Evolutionary conservation across 2,797 vertebrate genomes (phyloP).

Genomic region (Heterohyrax brucei): DNA sequence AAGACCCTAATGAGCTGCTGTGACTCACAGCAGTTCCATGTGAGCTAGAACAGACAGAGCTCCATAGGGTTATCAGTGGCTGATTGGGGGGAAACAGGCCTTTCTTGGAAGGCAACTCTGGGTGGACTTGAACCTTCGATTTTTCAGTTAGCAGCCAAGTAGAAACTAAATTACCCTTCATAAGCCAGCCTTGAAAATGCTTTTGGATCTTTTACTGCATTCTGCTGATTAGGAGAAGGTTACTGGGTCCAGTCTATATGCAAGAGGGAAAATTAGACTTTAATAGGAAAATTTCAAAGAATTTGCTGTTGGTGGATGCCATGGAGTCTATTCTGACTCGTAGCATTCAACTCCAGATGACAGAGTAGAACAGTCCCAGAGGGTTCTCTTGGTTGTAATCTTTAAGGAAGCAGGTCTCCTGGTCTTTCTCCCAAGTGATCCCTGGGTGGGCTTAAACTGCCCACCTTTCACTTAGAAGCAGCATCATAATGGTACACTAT

Average conservation of each 20-base stretch:
- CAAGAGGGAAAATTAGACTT: not conserved
- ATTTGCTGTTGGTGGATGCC: not conserved
- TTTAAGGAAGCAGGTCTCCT: not conserved
- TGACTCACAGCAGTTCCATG: not conserved
- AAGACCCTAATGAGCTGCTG: not conserved
- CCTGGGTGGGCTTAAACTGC: too few relatives aligned
- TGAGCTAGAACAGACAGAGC: not conserved
- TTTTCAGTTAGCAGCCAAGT: not conserved
- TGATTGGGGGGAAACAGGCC: not conserved
- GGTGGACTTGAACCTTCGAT: not conserved
- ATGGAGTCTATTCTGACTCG: not conserved
- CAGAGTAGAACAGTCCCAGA: not conserved
- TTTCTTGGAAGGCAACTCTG: not conserved
- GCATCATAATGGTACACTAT: too few relatives aligned
- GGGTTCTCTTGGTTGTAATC: not conserved
- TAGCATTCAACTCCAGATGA: not conserved
- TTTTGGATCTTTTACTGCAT: not conserved
- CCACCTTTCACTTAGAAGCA: not conserved
- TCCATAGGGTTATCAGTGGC: not conserved
- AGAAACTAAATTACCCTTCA: not conserved
- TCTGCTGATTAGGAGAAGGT: too few relatives aligned
- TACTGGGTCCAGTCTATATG: not conserved
- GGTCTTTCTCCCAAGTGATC: too few relatives aligned
- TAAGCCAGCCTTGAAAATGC: too few relatives aligned
- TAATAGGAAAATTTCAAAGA: not conserved